These are phyloP conservation scores for Oxyruncus cristatus DNA, from an alignment of 2,113 vertebrate genomes.

Conservation along the genomic window DNA sequence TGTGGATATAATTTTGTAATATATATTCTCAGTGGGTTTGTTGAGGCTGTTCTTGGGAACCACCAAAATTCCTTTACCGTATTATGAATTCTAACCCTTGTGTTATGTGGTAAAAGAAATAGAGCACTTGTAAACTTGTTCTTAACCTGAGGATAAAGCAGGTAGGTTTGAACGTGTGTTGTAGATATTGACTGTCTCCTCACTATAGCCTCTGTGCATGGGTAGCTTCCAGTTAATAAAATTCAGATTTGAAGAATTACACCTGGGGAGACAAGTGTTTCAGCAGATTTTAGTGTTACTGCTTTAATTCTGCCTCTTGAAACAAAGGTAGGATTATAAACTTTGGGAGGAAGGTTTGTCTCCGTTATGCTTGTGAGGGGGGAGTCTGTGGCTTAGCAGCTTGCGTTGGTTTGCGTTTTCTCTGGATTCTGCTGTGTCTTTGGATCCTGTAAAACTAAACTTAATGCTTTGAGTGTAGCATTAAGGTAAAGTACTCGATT, in stretches of 20 bases:
- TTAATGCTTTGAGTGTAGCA: not conserved
- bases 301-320: not conserved
- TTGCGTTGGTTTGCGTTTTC: not conserved
- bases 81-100: not conserved
- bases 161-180: not conserved
- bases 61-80: not conserved
- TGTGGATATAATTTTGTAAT: slow-evolving; percentile 11
- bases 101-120: not conserved
- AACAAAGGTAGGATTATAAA: not conserved
- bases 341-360: not conserved
- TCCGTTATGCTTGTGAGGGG: not conserved
- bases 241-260: not conserved
- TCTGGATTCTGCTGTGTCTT: not conserved
- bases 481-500: not conserved
- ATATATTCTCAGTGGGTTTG: slow-evolving; percentile 8
- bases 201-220: not conserved
- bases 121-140: not conserved
- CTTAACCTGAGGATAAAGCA: not conserved
- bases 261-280: not conserved
- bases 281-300: not conserved
- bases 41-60: not conserved
- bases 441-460: not conserved
- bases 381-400: not conserved
- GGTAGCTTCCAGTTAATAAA: not conserved
- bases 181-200: not conserved